Base-by-base conservation (phyloP, 2,888 invertebrate species). In the Xylophagus ater region DNA sequence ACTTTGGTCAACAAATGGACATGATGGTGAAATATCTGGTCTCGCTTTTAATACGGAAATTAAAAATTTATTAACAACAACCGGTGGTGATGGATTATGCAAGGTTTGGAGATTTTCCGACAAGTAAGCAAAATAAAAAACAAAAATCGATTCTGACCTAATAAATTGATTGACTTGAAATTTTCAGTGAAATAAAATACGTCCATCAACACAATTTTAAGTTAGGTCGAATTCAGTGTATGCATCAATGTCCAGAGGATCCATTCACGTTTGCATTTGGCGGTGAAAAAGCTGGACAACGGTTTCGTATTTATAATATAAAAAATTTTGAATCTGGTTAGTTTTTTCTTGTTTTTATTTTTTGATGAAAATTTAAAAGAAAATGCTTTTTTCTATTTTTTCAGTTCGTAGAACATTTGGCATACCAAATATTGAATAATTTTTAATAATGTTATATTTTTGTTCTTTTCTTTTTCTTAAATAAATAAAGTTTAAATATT, bases 31-130 rank as follows among this genome's bases (percentile, higher is more conserved):
- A 69, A 78, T 90, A 17, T 87, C 90, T 47, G 90, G 85, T 52
- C 66, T 90, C 21, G 72, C 76, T 41, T 65, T 87, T 33, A 88
- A 86, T 57, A 68, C 72, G 1, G 69, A 73, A 39, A 76, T 84
- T 42, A 78, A 80, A 1, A 84, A 84, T 4, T 66, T 88, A 33
- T 66, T 94, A 55, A 70, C 87, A 3, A 85, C 88, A 0, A 72
- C 79, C 2, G 81, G 87, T 5, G 74, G 78, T 2, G 92, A 93
- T 58, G 82, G 83, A 44, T 68, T 70, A n/a, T 59, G 90, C 4
- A 90, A 89, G 68, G 74, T 84, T 1, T 94, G 93, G 93, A 89
- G 93, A 54, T 72, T 66, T 47, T n/a, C n/a, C n/a, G n/a, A n/a
- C n/a, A n/a, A n/a, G n/a, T n/a, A n/a, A n/a, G n/a, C n/a, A n/a